Evolutionary conservation across 2,113 vertebrate genomes (phyloP).

Genomic region (Microcebus lehilahytsara): DNA sequence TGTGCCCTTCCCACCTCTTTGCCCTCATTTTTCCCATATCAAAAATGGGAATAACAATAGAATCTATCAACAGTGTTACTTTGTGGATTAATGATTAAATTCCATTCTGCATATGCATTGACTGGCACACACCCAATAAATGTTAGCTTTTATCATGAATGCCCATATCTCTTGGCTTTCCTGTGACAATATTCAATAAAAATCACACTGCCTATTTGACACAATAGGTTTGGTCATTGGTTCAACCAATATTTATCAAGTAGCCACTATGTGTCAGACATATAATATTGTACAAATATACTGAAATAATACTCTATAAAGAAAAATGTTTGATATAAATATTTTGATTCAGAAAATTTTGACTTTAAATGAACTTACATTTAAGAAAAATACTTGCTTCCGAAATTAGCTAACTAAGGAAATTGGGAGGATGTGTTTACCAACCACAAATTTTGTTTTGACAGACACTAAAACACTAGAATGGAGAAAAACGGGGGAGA

Average conservation of each 20-base stretch:
- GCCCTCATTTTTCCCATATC: not conserved
- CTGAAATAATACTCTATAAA: not conserved
- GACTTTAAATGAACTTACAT: not conserved
- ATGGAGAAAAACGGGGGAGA: not conserved
- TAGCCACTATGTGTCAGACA: not conserved
- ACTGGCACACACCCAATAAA: not conserved
- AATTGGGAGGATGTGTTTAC: slow-evolving; percentile 35
- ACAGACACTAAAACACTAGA: slow-evolving; percentile 58
- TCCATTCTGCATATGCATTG: not conserved
- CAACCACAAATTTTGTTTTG: slow-evolving; percentile 48
- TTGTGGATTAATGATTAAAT: too few species aligned
- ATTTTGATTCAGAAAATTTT: slow-evolving; percentile 10
- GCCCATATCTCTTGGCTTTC: not conserved
- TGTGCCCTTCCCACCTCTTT: not conserved
- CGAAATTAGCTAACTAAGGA: slow-evolving; percentile 8
- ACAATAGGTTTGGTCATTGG: not conserved
- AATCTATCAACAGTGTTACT: too few species aligned
- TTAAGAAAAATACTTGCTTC: slow-evolving; percentile 25
- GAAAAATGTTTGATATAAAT: slow-evolving; percentile 7
- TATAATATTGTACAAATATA: not conserved
- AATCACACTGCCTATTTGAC: not conserved
- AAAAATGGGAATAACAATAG: not conserved
- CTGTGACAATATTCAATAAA: not conserved
- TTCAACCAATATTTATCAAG: not conserved
- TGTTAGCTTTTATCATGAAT: not conserved